These are phyloP conservation scores for Mohoua ochrocephala DNA, from an alignment of 2,113 vertebrate genomes.

Conservation along the genomic window DNA sequence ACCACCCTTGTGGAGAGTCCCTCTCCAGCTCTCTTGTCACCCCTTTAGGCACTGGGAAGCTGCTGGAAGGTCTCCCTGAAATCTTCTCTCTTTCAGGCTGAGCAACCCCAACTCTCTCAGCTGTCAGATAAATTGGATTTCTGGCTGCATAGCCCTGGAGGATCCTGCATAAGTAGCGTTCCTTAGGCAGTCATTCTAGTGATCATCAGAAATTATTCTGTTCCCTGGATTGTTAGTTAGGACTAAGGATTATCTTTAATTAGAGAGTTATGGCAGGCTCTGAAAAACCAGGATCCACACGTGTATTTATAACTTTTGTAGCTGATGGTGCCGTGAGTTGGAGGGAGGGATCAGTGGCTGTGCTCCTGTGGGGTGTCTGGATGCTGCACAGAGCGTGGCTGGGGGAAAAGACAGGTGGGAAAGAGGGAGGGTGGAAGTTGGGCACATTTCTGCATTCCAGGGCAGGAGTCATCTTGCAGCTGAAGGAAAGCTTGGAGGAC, in stretches of 20 bases:
- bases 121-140: neutral
- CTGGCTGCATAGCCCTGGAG: neutral
- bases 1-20: neutral
- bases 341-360: neutral
- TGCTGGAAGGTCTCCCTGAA: neutral
- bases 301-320: neutral
- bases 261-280: neutral
- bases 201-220: neutral
- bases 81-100: neutral
- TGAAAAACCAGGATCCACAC: neutral
- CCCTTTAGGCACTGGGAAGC: neutral
- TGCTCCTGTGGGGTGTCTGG: neutral
- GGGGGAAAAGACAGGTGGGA: neutral
- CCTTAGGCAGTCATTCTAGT: neutral
- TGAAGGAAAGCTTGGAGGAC: neutral
- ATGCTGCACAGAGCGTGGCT: neutral
- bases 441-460: neutral
- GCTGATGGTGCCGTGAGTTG: neutral
- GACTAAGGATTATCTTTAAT: neutral
- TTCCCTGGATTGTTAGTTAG: neutral
- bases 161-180: neutral
- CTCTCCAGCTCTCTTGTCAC: neutral
- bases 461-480: neutral
- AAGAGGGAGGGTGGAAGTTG: neutral
- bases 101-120: neutral